Conservation (phyloP, 2,888 invertebrate species). For the Fissipunctia ypsillon region DNA sequence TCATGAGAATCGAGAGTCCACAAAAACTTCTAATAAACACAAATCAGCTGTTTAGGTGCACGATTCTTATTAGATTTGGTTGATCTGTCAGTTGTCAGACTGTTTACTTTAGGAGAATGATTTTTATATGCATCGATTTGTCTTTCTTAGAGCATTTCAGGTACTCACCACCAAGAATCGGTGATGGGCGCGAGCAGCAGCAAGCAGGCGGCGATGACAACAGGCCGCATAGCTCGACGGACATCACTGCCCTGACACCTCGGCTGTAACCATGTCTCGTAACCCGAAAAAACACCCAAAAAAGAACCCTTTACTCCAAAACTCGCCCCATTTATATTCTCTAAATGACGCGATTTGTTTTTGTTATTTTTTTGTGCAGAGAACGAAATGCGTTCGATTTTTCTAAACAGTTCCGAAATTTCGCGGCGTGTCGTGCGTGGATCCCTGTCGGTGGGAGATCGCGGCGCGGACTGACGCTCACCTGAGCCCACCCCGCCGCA, state of each 20-base stretch:
- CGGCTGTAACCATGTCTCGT: slow-evolving; percentile 72
- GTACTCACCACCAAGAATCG: slow-evolving; percentile 96
- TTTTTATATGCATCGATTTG: slow-evolving; percentile 31
- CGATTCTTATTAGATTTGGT: slow-evolving; percentile 49
- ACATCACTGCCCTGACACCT: slow-evolving; percentile 86
- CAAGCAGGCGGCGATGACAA: slow-evolving; percentile 95
- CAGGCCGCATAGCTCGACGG: slow-evolving; percentile 92
- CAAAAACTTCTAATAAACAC: slow-evolving; percentile 63
- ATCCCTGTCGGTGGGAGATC: slow-evolving; percentile 89
- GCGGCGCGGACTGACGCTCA: slow-evolving; percentile 88
- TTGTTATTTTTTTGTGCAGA: slow-evolving; percentile 65
- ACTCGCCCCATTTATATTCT: slow-evolving; percentile 65
- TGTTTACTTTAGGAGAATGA: slow-evolving; percentile 13
- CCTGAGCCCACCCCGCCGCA: slow-evolving; percentile 85
- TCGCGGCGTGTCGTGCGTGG: slow-evolving; percentile 85
- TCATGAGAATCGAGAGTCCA: slow-evolving; percentile 33
- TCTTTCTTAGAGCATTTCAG: slow-evolving; percentile 34
- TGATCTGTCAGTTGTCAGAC: slow-evolving; percentile 23
- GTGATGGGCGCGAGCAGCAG: slow-evolving; percentile 97
- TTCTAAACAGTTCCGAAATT: slow-evolving; percentile 83
- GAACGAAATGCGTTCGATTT: slow-evolving; percentile 75
- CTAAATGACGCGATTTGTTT: slow-evolving; percentile 62
- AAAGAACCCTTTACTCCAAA: slow-evolving; percentile 62
- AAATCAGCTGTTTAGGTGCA: slow-evolving; percentile 65
- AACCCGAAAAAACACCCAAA: slow-evolving; percentile 68